These are phyloP conservation scores for Forbesichthys papilliferus DNA, from an alignment of 2,113 vertebrate species.

Conservation along the genomic window DNA sequence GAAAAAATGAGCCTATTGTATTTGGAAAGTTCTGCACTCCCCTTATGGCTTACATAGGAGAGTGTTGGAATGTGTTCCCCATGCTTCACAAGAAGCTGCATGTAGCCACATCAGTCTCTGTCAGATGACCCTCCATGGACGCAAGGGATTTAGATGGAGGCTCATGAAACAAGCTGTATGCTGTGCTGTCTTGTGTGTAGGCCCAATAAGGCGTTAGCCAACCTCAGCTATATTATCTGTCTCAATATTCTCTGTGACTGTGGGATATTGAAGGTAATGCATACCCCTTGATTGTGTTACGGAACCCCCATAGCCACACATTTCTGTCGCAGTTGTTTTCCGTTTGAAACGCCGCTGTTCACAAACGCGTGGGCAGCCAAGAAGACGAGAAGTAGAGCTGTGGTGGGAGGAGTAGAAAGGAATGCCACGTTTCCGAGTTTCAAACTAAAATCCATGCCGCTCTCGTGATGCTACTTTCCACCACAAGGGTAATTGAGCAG, in stretches of 20 bases:
- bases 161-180: constrained; percentile 41
- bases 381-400: too few relatives aligned
- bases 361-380: too few relatives aligned
- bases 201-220: constrained; percentile 5
- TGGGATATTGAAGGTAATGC: neutral
- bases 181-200: constrained; percentile 15
- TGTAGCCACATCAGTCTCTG: constrained; percentile 57
- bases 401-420: too few relatives aligned
- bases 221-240: neutral
- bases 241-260: neutral
- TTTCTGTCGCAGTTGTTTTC: too few relatives aligned
- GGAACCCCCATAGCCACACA: too few relatives aligned
- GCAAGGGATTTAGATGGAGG: constrained; percentile 24
- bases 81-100: constrained; percentile 19
- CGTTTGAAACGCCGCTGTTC: too few relatives aligned
- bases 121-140: constrained; percentile 35
- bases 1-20: constrained; percentile 19
- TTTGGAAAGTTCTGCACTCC: constrained; percentile 39
- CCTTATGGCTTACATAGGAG: constrained; percentile 4
- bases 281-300: too few relatives aligned
- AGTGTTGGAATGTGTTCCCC: neutral
- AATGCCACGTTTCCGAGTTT: too few relatives aligned
- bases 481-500: too few relatives aligned
- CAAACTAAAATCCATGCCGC: too few relatives aligned
- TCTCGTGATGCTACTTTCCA: too few relatives aligned